Evolutionary conservation across 2,888 invertebrate species (phyloP).

Genomic region (Pasiphila rectangulata): DNA sequence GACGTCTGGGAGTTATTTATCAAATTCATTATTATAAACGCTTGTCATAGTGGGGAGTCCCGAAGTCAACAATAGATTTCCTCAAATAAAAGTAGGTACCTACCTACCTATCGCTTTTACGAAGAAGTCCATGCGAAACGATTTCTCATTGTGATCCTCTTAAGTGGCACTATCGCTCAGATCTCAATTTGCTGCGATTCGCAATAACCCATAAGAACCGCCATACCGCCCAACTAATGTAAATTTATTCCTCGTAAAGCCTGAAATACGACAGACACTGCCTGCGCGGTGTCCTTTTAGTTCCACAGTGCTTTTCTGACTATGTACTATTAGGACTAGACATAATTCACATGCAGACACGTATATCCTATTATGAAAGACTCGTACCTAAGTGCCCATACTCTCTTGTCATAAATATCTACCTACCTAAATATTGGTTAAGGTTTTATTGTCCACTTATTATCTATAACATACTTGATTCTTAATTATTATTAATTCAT

Average conservation of each 20-base stretch:
- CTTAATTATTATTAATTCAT: too few relatives aligned
- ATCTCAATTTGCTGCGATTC: conserved; percentile 6
- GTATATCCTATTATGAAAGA: too few relatives aligned
- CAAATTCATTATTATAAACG: conserved; percentile 19
- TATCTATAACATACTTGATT: too few relatives aligned
- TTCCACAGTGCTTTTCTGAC: neutral
- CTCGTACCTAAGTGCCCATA: too few relatives aligned
- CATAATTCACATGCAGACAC: too few relatives aligned
- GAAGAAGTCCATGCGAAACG: neutral
- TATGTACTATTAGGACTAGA: neutral
- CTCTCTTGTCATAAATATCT: too few relatives aligned
- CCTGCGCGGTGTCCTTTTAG: neutral
- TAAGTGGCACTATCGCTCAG: conserved; percentile 1
- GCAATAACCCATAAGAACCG: conserved; percentile 9
- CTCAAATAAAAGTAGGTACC: neutral
- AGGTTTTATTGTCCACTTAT: too few relatives aligned
- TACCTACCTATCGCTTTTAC: neutral
- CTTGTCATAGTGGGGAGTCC: conserved; percentile 9
- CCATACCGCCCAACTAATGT: conserved; percentile 14
- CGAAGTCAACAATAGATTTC: conserved; percentile 5
- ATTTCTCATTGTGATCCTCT: neutral
- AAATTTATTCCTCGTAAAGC: conserved; percentile 18
- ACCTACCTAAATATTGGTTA: too few relatives aligned
- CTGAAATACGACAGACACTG: conserved; percentile 11
- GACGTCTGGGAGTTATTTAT: conserved; percentile 19